Evolutionary conservation across 2,888 invertebrate species (phyloP), one percentile per base, ranked within the genome.

Genomic region (Gortyna flavago): DNA sequence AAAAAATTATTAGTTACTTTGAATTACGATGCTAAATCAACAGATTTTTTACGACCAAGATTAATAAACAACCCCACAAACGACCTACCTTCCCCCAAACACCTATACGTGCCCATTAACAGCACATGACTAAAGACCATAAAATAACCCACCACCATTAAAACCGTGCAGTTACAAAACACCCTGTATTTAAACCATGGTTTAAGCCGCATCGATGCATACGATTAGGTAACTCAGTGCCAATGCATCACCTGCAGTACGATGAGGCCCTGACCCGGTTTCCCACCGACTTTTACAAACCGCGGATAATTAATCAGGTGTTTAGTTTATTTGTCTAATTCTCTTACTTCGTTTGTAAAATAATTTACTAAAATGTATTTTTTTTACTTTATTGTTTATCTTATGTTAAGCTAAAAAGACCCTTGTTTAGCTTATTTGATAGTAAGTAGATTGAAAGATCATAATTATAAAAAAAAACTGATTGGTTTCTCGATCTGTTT

Each of bases 201-300:
- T 66, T 77, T 64, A 54, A 64, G 35, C 84, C 66, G 81, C 78
- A 79, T 81, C 72, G 82, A 85, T 82, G 75, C 79, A 82, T 82
- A 82, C 84, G 65, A 84, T 84, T 82, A 82, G 72, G 41, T 65
- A 67, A 48, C 74, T 70, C 75, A 48, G 84, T 82, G 85, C 77
- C 72, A 72, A 84, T 83, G 80, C 70, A 77, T 77, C 65, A 71
- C 68, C 78, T 68, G 83, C 84, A 79, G 59, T 74, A 76, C 72
- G 16, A 72, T 72, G n/a, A 75, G 64, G 35, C 84, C 79, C 35
- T 86, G 86, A 84, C 86, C 86, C 35, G 38, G 18, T 72, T 83
- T 57, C 38, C 66, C 59, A 71, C 54, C 32, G 76, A 85, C 51
- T 84, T 79, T 78, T 79, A 80, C n/a, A 74, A 79, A n/a, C 66